phyloP scores from a whole-genome alignment of 2,888 invertebrate species.

The Teleiodes luculella region DNA sequence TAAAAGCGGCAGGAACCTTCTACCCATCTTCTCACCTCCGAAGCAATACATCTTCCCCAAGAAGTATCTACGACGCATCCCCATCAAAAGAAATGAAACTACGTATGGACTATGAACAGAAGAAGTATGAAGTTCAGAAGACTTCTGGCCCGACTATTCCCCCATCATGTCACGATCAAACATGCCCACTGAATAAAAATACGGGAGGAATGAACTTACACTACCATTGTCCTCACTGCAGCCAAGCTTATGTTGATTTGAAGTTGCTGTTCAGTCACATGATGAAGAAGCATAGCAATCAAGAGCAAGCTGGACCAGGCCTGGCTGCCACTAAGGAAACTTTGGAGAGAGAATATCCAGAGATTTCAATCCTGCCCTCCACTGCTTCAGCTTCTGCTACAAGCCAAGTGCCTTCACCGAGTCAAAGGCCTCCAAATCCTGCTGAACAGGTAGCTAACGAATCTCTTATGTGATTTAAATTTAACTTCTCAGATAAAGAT shows the following conservation, averaged over 20 bases:
- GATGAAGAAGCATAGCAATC: slow-evolving; percentile 71
- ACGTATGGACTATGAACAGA: slow-evolving; percentile 61
- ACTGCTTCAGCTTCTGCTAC: slow-evolving; percentile 68
- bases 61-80: slow-evolving; percentile 75
- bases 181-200: slow-evolving; percentile 66
- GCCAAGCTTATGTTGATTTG: slow-evolving; percentile 69
- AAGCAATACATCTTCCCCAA: slow-evolving; percentile 75
- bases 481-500: not conserved
- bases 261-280: slow-evolving; percentile 70
- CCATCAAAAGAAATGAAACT: slow-evolving; percentile 73
- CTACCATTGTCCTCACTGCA: slow-evolving; percentile 71
- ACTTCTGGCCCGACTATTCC: slow-evolving; percentile 65
- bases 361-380: slow-evolving; percentile 73
- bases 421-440: slow-evolving; percentile 65
- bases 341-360: slow-evolving; percentile 73
- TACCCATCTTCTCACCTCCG: slow-evolving; percentile 87
- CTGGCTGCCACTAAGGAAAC: slow-evolving; percentile 76
- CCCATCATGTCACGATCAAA: slow-evolving; percentile 80
- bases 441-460: slow-evolving; percentile 59
- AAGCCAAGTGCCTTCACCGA: slow-evolving; percentile 63
- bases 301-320: slow-evolving; percentile 64
- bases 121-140: slow-evolving; percentile 61
- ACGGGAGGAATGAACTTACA: slow-evolving; percentile 70
- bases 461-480: not conserved
- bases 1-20: slow-evolving; percentile 95